Evolutionary conservation across 1,140 invertebrate genomes (phyloP), one percentile per base, ranked within the genome.

Genomic region (Pachypsylla venusta): DNA sequence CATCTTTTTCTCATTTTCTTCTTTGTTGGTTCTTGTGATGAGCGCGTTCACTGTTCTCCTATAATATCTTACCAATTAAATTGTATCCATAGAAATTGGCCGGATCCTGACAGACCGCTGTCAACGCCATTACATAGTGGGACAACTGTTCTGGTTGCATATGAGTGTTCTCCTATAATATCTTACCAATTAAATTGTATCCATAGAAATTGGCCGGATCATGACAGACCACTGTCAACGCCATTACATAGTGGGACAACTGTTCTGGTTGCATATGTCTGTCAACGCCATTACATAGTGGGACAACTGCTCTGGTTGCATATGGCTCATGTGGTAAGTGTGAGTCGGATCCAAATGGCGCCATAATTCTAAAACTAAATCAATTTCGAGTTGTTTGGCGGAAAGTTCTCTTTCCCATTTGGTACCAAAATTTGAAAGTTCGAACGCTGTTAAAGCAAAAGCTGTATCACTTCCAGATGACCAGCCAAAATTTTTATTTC

Each of bases 151-250:
- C 7, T 85, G 75, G 5, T 83, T 83, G n/a, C 87, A 77, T 0
- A 81, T 80, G 13, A n/a, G 30, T 35, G 10, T 35, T n/a, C 30
- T 20, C 20, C 48, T 16, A 53, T 14, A 16, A 5, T 22, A 16
- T 10, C 53, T 57, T 58, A 57, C 83, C 78, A 4, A 86, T 81
- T 64, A 87, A 70, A 68, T 91, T 87, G 62, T 88, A 84, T 1
- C 84, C 84, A 69, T 89, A 81, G 69, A 89, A 89, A 61, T 85
- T 79, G 63, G 84, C 77, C 0, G 87, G 86, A 67, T 90, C 86
- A 69, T 83, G 81, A 70, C 87, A 91, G 25, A 87, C 74, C 1
- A 84, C 80, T 19, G 81, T 84, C 30, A 89, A 68, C 0, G 86
- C 84, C 4, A 89, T 73, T 0, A 83, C 79, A 69, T 87, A 89